These are phyloP conservation scores for Drosophila littoralis DNA, from an alignment of 1,140 invertebrate genomes.

Conservation along the genomic window DNA sequence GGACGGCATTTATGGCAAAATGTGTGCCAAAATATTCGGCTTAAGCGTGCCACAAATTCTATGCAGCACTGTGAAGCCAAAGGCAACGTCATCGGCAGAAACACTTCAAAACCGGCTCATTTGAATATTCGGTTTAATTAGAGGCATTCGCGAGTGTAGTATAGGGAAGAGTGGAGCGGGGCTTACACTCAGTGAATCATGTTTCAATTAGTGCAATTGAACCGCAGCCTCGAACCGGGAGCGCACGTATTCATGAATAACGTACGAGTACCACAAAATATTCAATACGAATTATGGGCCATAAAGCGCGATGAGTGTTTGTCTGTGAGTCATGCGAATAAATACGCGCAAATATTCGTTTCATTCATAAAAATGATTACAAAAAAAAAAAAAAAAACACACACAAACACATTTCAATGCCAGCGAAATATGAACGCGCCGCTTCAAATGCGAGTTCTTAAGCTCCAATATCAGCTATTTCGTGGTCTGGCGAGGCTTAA, in stretches of 20 bases:
- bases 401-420: slow-evolving; percentile 57
- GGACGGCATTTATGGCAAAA: slow-evolving; percentile 39
- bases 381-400: neutral
- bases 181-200: slow-evolving; percentile 58
- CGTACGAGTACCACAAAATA: slow-evolving; percentile 2
- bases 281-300: neutral
- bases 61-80: slow-evolving; percentile 22
- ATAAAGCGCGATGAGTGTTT: slow-evolving; percentile 36
- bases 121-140: slow-evolving; percentile 55
- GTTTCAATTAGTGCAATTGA: slow-evolving; percentile 75
- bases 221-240: slow-evolving; percentile 14
- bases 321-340: slow-evolving; percentile 30
- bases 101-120: slow-evolving; percentile 31
- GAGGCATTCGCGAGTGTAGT: slow-evolving; percentile 14
- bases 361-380: slow-evolving; percentile 64
- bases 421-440: slow-evolving; percentile 39
- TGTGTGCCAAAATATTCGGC: slow-evolving; percentile 34
- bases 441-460: slow-evolving; percentile 7
- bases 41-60: slow-evolving; percentile 43
- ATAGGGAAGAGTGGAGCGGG: neutral
- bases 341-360: slow-evolving; percentile 13
- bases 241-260: slow-evolving; percentile 38
- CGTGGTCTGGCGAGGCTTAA: neutral
- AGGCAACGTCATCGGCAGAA: slow-evolving; percentile 26
- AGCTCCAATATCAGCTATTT: slow-evolving; percentile 12